A percentile compares a stretch with the other conserved stretches of the same genome.
Evolutionary conservation across 2,797 vertebrate genomes (phyloP).

Genomic region (Apodemus agrarius): DNA sequence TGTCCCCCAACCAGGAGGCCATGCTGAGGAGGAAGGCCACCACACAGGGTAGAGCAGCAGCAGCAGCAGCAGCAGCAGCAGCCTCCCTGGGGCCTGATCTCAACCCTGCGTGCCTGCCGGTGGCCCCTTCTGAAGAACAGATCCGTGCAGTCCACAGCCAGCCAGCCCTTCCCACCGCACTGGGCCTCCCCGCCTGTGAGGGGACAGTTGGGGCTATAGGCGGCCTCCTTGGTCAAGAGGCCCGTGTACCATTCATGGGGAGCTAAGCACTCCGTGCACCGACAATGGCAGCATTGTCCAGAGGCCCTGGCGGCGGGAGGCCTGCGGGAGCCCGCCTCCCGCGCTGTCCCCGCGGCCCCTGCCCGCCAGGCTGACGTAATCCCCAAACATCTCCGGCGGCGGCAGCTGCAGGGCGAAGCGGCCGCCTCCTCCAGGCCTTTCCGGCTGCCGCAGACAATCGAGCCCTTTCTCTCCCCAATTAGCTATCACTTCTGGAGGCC

Average conservation of each 20-base stretch:
- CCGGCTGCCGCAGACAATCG: conserved; percentile 94
- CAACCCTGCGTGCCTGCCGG: background rate
- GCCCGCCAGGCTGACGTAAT: conserved; percentile 94
- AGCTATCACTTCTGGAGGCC: conserved; percentile 93
- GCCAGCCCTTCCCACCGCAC: background rate
- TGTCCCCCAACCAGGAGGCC: background rate
- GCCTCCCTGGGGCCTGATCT: background rate
- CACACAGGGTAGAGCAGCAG: background rate
- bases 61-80: background rate
- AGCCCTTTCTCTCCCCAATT: conserved; percentile 93
- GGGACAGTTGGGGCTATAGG: conserved; percentile 88
- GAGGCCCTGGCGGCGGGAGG: conserved; percentile 85
- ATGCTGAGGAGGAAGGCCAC: background rate
- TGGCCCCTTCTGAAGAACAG: background rate
- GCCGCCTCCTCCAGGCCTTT: conserved; percentile 89
- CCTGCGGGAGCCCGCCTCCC: conserved; percentile 38
- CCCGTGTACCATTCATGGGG: conserved; percentile 89
- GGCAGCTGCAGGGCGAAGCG: conserved; percentile 96
- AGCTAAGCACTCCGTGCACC: conserved; percentile 84
- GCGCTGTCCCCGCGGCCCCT: conserved; percentile 39
- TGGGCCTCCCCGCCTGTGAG: conserved; percentile 87
- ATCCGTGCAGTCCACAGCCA: conserved; percentile 33
- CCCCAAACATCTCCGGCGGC: conserved; percentile 92
- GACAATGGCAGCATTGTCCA: conserved; percentile 93
- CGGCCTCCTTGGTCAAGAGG: conserved; percentile 88